phyloP scores from a whole-genome alignment of 2,888 invertebrate genomes.

The Apoderus coryli region DNA sequence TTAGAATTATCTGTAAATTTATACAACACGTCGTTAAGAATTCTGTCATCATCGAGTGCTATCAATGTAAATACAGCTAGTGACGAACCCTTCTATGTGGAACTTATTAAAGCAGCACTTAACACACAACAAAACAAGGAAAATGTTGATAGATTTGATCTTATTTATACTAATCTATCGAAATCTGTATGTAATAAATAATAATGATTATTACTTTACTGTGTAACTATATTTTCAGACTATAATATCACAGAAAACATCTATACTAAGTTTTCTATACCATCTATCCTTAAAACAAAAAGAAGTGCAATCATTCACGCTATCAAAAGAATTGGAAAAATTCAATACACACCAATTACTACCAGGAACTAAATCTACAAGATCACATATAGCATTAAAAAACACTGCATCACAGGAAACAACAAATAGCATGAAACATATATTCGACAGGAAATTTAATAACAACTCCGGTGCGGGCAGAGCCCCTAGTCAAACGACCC shows the following conservation, averaged over 20 bases:
- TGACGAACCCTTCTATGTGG: constrained; percentile 23
- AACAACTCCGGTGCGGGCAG: constrained; percentile 14
- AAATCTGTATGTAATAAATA: constrained; percentile 24
- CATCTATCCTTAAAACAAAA: constrained; percentile 19
- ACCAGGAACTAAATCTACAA: constrained; percentile 13
- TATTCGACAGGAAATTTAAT: constrained; percentile 17
- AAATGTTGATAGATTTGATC: constrained; percentile 26
- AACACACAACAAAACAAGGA: constrained; percentile 20
- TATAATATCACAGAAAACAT: constrained; percentile 24
- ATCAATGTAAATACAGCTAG: constrained; percentile 16
- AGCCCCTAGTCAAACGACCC: constrained; percentile 19
- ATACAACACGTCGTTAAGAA: constrained; percentile 3
- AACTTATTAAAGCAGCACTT: constrained; percentile 22
- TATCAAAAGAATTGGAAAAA: constrained; percentile 22
- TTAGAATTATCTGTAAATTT: constrained; percentile 19
- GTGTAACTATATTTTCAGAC: constrained; percentile 19
- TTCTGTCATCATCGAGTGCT: constrained; percentile 19
- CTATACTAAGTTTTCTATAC: constrained; percentile 25
- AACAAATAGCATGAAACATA: constrained; percentile 21
- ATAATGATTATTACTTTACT: not conserved
- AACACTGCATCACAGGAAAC: constrained; percentile 21
- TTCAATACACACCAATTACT: constrained; percentile 16
- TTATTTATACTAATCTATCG: constrained; percentile 26
- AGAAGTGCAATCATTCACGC: constrained; percentile 16
- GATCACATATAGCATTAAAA: constrained; percentile 19